Conservation (phyloP, 2,797 vertebrate species). For the Eremophila alpestris region DNA sequence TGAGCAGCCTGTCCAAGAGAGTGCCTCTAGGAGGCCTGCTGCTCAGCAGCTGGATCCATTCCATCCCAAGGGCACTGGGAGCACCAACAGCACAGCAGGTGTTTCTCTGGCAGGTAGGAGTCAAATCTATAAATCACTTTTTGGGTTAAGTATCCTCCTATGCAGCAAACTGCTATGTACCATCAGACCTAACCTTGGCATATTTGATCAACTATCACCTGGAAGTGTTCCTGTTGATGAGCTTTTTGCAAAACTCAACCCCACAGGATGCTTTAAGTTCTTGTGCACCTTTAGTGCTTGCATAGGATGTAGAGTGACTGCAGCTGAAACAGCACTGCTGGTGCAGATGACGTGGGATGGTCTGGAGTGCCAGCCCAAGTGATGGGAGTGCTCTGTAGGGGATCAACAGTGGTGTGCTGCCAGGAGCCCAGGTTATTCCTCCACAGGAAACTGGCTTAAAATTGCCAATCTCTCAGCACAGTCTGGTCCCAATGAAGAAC, state of each 20-base stretch:
- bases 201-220: neutral
- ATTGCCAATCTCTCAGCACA: neutral
- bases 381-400: neutral
- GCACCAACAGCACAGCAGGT: neutral
- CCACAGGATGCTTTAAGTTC: neutral
- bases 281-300: neutral
- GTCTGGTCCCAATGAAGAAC: neutral
- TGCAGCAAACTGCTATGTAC: neutral
- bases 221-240: neutral
- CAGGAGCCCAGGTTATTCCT: neutral
- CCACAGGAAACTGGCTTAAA: conserved; percentile 4
- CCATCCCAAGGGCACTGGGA: neutral
- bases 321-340: neutral
- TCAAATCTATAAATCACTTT: neutral
- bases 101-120: neutral
- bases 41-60: neutral
- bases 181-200: neutral
- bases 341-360: neutral
- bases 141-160: neutral
- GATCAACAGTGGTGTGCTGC: neutral
- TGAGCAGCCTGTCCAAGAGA: neutral
- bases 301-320: neutral
- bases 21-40: neutral
- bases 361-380: neutral
- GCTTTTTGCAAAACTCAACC: neutral